Evolutionary conservation across 2,888 invertebrate species (phyloP), one percentile per base, ranked within the genome.

Genomic region (Chydorus sphaericus): DNA sequence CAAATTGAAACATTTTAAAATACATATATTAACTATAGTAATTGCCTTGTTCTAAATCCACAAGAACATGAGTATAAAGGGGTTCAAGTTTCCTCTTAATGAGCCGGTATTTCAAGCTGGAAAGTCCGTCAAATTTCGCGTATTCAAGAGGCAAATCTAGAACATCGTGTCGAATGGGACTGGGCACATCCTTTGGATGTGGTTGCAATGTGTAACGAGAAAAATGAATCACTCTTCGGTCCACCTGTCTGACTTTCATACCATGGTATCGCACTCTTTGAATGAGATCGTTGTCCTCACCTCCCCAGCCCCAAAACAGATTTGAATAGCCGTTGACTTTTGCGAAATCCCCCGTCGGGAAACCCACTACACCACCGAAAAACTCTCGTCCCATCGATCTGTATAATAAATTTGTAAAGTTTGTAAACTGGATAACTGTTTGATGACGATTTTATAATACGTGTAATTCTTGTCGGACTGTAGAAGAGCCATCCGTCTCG

Each of bases 271-370:
- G 56, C 29, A 62, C 54, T 26, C 70, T 62, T 70, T 86, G 85
- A 37, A 84, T 83, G 87, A 96, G 89, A 66, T 96, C 96, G 67
- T 96, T 96, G 69, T 97, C 96, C 70, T 97, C 96, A 1, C 90
- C 94, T 8, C 96, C 97, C 96, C 96, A 96, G 14, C 96, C 96
- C 87, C 93, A 96, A 70, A 87, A 97, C 59, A 85, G 83, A 69
- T 91, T 91, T 55, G 88, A 88, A 74, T 90, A 91, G 2, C 91
- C 91, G 70, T 97, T 97, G 23, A 94, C 83, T 60, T 80, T 77
- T 55, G 78, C 75, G 69, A 94, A 89, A 66, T 97, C 94, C 60
- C 85, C 80, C 55, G 78, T 77, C 0, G 84, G 87, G 74, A 97
- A 79, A 2, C 96, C 94, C 11, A 87, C 88, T 7, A 94, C 93